Base-by-base conservation (phyloP, 1,140 invertebrate genomes). In the Drosophila carrolli region DNA sequence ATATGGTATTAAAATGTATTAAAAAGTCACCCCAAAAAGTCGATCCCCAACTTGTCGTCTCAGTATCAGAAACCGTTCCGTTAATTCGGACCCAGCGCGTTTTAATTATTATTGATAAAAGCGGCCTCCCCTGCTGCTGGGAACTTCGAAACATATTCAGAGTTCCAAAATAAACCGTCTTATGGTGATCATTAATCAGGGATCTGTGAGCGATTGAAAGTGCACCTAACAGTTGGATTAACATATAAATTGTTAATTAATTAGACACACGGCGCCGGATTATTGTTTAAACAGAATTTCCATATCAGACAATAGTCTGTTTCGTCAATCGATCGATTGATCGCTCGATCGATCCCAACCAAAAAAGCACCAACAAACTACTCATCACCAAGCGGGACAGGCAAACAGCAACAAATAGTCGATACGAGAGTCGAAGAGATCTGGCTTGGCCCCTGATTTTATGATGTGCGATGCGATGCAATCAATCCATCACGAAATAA, bases 191-290 rank as follows among this genome's bases (percentile, higher is more conserved):
- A 75, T 56, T 78, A 61, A 81, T 72, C 56, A 56, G 35, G 7
- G 60, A 67, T 51, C 47, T 43, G 35, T 55, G 37, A 16, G 19
- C 41, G 55, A 40, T 46, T 60, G 37, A 53, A 67, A 78, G 65
- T 62, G 44, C 44, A 67, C 13, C 57, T 54, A 72, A 50, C 82
- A 86, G 75, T 76, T 83, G 71, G 71, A 86, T 86, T 88, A 86
- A 79, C 82, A 86, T 88, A 88, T 86, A 88, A 86, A 88, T 86
- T 81, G 82, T 82, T 76, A 88, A 88, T 88, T 88, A 88, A 88
- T 88, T 84, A 89, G 80, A 55, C 80, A 61, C 82, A 70, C 68
- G 83, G 83, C 83, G 83, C 83, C 83, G 76, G 75, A 84, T 88
- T 88, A 80, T 83, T 53, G 63, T 61, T 74, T 44, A 66, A 53